phyloP scores from a whole-genome alignment of 2,797 vertebrate genomes.

The Corythornis leucogaster region DNA sequence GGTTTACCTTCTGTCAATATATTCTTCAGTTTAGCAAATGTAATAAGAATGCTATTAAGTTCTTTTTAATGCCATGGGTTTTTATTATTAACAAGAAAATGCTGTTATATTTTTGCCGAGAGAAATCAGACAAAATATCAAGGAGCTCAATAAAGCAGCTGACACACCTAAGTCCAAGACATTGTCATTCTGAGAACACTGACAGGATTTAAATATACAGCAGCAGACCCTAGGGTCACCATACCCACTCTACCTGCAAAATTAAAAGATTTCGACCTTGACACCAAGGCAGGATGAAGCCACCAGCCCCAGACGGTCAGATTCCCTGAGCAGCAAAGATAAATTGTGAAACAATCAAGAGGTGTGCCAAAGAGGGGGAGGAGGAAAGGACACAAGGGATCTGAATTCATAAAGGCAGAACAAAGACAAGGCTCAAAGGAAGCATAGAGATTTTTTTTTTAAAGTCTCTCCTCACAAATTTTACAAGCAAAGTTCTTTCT shows the following conservation, averaged over 20 bases:
- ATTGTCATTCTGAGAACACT: conserved; percentile 24
- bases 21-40: neutral
- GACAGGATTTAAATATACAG: conserved; percentile 74
- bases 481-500: neutral
- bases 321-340: conserved; percentile 72
- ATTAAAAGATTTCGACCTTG: conserved; percentile 79
- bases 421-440: conserved; percentile 50
- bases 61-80: neutral
- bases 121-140: conserved; percentile 55
- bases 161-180: conserved; percentile 50
- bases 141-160: conserved; percentile 65
- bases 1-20: neutral
- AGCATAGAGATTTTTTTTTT: neutral
- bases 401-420: conserved; percentile 68
- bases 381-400: neutral
- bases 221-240: conserved; percentile 43
- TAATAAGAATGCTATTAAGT: neutral
- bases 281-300: conserved; percentile 53
- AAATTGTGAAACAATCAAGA: conserved; percentile 69
- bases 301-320: conserved; percentile 44
- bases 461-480: conserved; percentile 1
- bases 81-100: conserved; percentile 68
- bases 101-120: conserved; percentile 32
- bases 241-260: conserved; percentile 67
- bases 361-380: neutral